Evolutionary conservation across 2,888 invertebrate species (phyloP).

Genomic region (Phyllotreta striolata): DNA sequence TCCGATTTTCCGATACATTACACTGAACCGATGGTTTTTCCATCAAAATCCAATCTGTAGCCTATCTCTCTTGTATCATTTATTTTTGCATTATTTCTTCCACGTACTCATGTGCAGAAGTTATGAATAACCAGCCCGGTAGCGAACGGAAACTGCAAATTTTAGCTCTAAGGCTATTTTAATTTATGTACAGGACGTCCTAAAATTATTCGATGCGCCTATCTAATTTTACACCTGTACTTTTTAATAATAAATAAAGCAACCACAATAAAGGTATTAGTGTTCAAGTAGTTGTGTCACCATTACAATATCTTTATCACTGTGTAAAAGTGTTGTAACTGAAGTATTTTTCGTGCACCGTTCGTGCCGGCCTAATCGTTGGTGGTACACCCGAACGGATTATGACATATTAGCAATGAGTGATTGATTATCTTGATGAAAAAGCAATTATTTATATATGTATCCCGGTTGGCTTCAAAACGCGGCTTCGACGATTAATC

Average conservation of each 20-base stretch:
- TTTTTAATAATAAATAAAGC: no score
- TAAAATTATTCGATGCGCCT: no score
- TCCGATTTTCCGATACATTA: constrained; percentile 27
- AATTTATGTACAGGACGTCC: no score
- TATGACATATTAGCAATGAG: constrained; percentile 37
- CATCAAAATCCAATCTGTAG: constrained; percentile 27
- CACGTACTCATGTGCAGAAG: constrained; percentile 1
- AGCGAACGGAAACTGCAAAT: no score
- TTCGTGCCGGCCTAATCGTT: constrained; percentile 9
- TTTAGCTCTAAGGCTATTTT: no score
- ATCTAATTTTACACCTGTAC: not conserved
- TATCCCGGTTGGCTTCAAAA: constrained; percentile 36
- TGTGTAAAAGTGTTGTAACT: constrained; percentile 11
- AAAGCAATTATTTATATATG: constrained; percentile 42
- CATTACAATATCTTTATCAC: not conserved
- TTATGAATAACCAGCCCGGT: constrained; percentile 2
- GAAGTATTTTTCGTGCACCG: constrained; percentile 1
- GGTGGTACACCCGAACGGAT: constrained; percentile 17
- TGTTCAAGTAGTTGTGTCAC: constrained; percentile 9
- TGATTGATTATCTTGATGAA: constrained; percentile 44
- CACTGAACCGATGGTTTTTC: constrained; percentile 24
- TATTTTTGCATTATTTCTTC: constrained; percentile 7
- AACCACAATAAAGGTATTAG: no score
- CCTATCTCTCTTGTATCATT: constrained; percentile 14
- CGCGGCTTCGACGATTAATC: constrained; percentile 36